Evolutionary conservation across 1,140 invertebrate species (phyloP).

Genomic region (Cydia amplana): DNA sequence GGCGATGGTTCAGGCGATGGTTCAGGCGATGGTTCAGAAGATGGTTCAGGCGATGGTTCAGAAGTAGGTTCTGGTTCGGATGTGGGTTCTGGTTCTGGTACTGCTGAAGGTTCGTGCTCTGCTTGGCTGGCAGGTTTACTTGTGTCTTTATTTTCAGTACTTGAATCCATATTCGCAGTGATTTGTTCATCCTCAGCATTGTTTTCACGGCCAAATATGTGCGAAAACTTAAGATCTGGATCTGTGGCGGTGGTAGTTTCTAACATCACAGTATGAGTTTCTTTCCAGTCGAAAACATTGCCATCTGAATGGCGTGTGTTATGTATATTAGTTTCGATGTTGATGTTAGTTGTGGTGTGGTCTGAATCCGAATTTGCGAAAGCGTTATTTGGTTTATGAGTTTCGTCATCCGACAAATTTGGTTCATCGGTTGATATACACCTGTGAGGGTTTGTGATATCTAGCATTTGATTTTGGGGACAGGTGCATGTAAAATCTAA

Average conservation of each 20-base stretch:
- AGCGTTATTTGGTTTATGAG: slow-evolving; percentile 45
- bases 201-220: slow-evolving; percentile 57
- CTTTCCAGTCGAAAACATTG: slow-evolving; percentile 60
- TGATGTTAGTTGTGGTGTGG: slow-evolving; percentile 42
- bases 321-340: slow-evolving; percentile 55
- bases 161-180: slow-evolving; percentile 36
- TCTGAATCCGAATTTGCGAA: slow-evolving; percentile 49
- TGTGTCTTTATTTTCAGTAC: slow-evolving; percentile 34
- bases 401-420: slow-evolving; percentile 38
- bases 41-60: slow-evolving; percentile 44
- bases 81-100: slow-evolving; percentile 40
- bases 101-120: slow-evolving; percentile 46
- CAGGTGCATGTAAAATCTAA: slow-evolving; percentile 86
- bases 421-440: slow-evolving; percentile 54
- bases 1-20: slow-evolving; percentile 45
- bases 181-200: slow-evolving; percentile 40
- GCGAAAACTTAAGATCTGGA: slow-evolving; percentile 56
- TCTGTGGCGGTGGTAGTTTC: slow-evolving; percentile 66
- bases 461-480: slow-evolving; percentile 77
- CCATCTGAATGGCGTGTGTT: slow-evolving; percentile 57
- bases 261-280: slow-evolving; percentile 48
- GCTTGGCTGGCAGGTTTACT: slow-evolving; percentile 28
- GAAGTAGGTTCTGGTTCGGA: slow-evolving; percentile 41
- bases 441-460: slow-evolving; percentile 64
- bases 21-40: slow-evolving; percentile 41